A percentile compares a stretch with the other conserved stretches of the same genome.
These are phyloP conservation scores for Acanthacorydalis orientalis DNA, from an alignment of 2,888 invertebrate genomes.

Conservation along the genomic window DNA sequence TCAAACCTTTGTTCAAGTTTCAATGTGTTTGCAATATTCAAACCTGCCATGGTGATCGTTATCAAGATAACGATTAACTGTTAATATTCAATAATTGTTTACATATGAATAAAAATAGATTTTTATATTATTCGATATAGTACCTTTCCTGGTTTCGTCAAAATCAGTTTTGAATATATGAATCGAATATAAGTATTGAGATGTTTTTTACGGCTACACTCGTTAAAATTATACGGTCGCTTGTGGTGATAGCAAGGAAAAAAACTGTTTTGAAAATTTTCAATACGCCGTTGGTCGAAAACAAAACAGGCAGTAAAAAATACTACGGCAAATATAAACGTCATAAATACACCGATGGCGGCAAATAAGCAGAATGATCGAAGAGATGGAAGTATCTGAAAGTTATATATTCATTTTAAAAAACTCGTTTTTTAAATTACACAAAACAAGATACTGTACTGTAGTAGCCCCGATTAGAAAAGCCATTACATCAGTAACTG, in stretches of 20 bases:
- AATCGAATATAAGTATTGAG: conserved; percentile 39
- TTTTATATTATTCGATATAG: conserved; percentile 7
- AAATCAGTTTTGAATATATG: conserved; percentile 45
- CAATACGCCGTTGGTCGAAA: conserved; percentile 48
- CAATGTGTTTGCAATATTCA: conserved; percentile 43
- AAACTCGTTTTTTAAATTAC: neutral
- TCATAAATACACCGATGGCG: conserved; percentile 56
- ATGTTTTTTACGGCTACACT: conserved; percentile 34
- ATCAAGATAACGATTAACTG: conserved; percentile 38
- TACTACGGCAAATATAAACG: conserved; percentile 61
- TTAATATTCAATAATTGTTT: conserved; percentile 11
- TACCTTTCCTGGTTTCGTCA: conserved; percentile 49
- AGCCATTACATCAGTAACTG: conserved; percentile 66
- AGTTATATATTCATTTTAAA: conserved; percentile 7
- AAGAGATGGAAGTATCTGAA: conserved; percentile 58
- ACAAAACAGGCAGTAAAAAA: conserved; percentile 65
- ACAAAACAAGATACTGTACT: conserved; percentile 23
- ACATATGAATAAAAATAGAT: conserved; percentile 1
- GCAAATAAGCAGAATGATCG: conserved; percentile 73
- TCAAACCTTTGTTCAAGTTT: conserved; percentile 63
- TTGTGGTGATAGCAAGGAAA: conserved; percentile 49
- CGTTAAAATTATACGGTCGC: conserved; percentile 29
- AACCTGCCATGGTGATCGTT: conserved; percentile 38
- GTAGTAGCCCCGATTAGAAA: conserved; percentile 65
- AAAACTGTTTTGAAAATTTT: conserved; percentile 43